Conservation (phyloP, 2,888 invertebrate genomes). For the Halictus ligatus region DNA sequence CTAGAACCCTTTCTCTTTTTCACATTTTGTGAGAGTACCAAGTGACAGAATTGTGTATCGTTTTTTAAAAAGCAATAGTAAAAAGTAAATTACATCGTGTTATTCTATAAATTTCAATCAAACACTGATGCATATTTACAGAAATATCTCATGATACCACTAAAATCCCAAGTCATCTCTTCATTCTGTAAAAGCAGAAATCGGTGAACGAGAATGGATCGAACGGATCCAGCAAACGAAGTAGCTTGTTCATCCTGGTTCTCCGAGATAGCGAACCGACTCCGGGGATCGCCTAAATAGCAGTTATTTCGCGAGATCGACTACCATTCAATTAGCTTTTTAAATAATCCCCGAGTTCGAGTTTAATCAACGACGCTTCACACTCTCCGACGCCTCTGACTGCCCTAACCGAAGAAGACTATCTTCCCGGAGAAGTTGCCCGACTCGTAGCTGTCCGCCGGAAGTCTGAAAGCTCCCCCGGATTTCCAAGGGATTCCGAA, state of each 20-base stretch:
- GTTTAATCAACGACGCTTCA: conserved; percentile 9
- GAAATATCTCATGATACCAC: no score
- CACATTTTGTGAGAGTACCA: neutral
- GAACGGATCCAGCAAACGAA: neutral
- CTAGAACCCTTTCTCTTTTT: neutral
- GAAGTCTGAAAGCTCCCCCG: conserved; percentile 19
- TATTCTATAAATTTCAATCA: neutral
- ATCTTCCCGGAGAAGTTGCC: neutral
- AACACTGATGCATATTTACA: no score
- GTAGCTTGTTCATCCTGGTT: neutral
- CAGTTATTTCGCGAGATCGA: conserved; percentile 1
- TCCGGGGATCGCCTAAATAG: neutral
- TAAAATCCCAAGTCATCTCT: no score
- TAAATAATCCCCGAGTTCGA: neutral
- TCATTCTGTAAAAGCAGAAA: neutral
- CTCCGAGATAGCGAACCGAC: neutral
- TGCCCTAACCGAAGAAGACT: neutral
- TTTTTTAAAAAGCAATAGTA: no score
- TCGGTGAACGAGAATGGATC: neutral
- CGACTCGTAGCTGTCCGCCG: conserved; percentile 4
- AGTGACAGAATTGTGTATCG: no score
- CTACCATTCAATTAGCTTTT: neutral
- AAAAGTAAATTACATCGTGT: neutral
- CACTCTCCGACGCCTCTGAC: neutral
- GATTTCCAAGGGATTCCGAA: conserved; percentile 3